phyloP scores from a whole-genome alignment of 2,888 invertebrate species.

The Blastobasis adustella region DNA sequence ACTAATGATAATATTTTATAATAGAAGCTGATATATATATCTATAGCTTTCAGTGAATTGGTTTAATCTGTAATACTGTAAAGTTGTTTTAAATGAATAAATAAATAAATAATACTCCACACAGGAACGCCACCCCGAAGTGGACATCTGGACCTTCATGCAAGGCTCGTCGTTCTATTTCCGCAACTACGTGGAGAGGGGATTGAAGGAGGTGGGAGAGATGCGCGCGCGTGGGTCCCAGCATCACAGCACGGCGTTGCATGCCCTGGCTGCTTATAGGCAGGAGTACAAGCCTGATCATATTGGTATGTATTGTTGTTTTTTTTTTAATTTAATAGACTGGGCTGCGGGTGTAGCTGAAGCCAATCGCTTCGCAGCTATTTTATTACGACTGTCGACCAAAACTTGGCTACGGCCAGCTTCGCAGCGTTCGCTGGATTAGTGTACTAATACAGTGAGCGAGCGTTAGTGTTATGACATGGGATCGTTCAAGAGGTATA shows the following conservation, averaged over 20 bases:
- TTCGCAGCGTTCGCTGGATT: too few species aligned
- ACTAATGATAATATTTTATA: too few species aligned
- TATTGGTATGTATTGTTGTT: conserved; percentile 47
- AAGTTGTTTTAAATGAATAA: not conserved
- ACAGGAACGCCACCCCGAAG: conserved; percentile 85
- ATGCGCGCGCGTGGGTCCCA: conserved; percentile 52
- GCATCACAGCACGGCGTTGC: conserved; percentile 17
- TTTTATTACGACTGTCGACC: too few species aligned
- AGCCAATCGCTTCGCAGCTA: too few species aligned
- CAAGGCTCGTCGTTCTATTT: conserved; percentile 89
- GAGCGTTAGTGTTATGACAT: too few species aligned
- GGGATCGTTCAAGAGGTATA: too few species aligned
- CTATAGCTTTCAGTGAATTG: too few species aligned
- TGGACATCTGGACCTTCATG: conserved; percentile 89
- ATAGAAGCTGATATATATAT: too few species aligned
- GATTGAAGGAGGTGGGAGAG: conserved; percentile 73
- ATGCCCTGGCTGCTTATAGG: conserved; percentile 28
- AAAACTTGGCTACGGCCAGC: too few species aligned
- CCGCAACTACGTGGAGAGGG: conserved; percentile 89
- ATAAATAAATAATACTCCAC: not conserved
- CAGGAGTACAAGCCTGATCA: conserved; percentile 55
- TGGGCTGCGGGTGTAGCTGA: too few species aligned
- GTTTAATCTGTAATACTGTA: too few species aligned
- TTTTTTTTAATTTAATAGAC: not conserved
- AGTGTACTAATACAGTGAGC: too few species aligned